A percentile compares a stretch with the other conserved stretches of the same genome.
phyloP scores from a whole-genome alignment of 1,140 invertebrate species.

The Nephila pilipes region DNA sequence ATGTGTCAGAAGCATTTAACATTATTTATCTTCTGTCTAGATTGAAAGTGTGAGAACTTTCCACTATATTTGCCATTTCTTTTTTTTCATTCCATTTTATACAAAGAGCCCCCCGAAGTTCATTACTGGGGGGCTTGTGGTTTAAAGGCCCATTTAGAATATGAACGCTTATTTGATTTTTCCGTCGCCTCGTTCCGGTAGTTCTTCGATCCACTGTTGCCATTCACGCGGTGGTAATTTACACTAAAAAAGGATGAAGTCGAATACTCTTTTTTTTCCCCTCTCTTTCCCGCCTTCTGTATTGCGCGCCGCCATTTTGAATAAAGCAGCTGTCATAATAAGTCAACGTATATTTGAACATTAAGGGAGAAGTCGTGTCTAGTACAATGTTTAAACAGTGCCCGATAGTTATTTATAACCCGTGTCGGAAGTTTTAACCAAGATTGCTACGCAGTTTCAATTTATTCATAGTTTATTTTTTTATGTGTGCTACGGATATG shows the following conservation, averaged over 20 bases:
- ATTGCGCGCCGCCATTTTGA: slow-evolving; percentile 37
- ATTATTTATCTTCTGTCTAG: slow-evolving; percentile 41
- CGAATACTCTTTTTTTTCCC: slow-evolving; percentile 19
- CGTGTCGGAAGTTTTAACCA: slow-evolving; percentile 6
- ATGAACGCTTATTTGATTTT: slow-evolving; percentile 56
- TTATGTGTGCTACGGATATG: background rate
- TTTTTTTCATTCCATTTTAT: background rate
- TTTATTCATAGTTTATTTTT: slow-evolving; percentile 25
- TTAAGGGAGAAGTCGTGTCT: slow-evolving; percentile 2
- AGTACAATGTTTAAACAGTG: slow-evolving; percentile 52
- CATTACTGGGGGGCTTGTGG: slow-evolving; percentile 41
- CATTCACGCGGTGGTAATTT: slow-evolving; percentile 54
- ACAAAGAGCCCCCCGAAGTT: slow-evolving; percentile 7
- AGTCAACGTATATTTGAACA: slow-evolving; percentile 51
- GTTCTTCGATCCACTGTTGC: slow-evolving; percentile 39
- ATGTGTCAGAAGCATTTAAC: slow-evolving; percentile 57
- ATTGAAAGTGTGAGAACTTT: slow-evolving; percentile 19
- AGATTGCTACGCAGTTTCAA: slow-evolving; percentile 16
- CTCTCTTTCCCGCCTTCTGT: background rate
- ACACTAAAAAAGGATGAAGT: slow-evolving; percentile 5
- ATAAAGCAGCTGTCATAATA: slow-evolving; percentile 59
- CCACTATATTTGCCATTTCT: background rate
- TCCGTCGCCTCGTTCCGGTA: background rate
- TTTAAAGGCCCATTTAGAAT: slow-evolving; percentile 45
- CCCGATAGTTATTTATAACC: slow-evolving; percentile 40